Conservation (phyloP, 2,888 invertebrate genomes). For the Pachycephus smyrnensis region DNA sequence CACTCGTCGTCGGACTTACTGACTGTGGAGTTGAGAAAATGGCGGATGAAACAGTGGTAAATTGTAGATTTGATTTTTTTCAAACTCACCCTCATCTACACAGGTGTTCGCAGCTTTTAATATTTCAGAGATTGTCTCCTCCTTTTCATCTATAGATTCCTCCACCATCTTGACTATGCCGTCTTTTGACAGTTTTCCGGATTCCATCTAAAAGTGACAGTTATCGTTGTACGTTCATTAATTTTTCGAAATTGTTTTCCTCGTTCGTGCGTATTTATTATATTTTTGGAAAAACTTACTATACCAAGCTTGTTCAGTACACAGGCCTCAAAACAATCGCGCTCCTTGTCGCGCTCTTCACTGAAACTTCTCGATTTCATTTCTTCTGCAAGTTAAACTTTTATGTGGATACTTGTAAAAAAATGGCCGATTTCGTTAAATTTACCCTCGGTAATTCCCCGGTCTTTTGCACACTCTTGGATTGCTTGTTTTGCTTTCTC, state of each 20-base stretch:
- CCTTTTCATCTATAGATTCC: neutral
- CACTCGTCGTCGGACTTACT: neutral
- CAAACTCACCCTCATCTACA: slow-evolving; percentile 2
- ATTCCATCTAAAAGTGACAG: slow-evolving; percentile 3
- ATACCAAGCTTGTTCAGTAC: neutral
- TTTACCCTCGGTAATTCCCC: neutral
- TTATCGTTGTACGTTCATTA: neutral
- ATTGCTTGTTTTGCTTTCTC: neutral
- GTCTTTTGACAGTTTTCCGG: neutral
- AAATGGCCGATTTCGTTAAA: neutral
- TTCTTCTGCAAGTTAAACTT: neutral
- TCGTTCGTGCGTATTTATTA: neutral
- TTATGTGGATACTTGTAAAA: too few species aligned
- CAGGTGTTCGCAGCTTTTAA: neutral
- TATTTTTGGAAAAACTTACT: slow-evolving; percentile 3
- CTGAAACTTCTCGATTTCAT: neutral
- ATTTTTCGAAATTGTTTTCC: neutral
- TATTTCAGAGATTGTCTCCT: neutral
- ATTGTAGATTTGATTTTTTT: neutral
- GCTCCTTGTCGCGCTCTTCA: neutral
- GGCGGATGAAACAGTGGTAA: neutral
- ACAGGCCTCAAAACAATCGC: neutral
- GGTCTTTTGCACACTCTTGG: neutral
- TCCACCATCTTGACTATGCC: neutral
- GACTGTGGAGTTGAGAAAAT: neutral